phyloP scores from a whole-genome alignment of 2,113 vertebrate species.

The Melierax canorus region DNA sequence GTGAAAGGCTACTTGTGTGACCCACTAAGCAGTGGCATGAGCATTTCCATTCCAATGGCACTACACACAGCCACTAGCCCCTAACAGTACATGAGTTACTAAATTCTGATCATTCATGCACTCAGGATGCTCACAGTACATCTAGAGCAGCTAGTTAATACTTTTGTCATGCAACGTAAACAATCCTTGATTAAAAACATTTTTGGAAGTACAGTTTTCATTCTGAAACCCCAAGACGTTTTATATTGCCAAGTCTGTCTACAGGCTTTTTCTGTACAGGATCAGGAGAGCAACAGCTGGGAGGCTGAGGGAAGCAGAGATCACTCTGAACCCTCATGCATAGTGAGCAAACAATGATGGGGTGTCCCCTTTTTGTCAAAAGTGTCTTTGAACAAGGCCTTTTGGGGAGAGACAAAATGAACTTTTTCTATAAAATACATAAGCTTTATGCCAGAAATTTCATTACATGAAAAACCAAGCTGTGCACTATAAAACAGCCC shows the following conservation, averaged over 20 bases:
- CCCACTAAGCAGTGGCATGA: neutral
- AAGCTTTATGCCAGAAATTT: neutral
- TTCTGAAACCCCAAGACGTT: neutral
- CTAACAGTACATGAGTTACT: neutral
- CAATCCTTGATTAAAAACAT: neutral
- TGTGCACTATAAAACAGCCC: accelerated
- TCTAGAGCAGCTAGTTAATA: neutral
- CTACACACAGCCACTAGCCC: neutral
- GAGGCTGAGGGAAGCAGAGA: neutral
- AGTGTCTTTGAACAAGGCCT: neutral
- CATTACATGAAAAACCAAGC: neutral
- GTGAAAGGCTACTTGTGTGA: neutral
- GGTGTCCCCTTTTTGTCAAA: neutral
- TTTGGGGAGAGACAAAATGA: neutral
- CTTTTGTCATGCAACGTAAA: neutral
- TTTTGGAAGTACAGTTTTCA: neutral
- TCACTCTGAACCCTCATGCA: accelerated
- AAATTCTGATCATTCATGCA: neutral
- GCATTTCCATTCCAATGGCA: neutral
- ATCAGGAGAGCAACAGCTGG: neutral
- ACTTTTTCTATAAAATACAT: neutral
- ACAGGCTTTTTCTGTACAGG: neutral
- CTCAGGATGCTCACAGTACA: neutral
- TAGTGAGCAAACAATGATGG: neutral
- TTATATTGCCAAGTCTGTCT: neutral